Conservation (phyloP, 2,113 vertebrate species). For the Neotragus pygmaeus region DNA sequence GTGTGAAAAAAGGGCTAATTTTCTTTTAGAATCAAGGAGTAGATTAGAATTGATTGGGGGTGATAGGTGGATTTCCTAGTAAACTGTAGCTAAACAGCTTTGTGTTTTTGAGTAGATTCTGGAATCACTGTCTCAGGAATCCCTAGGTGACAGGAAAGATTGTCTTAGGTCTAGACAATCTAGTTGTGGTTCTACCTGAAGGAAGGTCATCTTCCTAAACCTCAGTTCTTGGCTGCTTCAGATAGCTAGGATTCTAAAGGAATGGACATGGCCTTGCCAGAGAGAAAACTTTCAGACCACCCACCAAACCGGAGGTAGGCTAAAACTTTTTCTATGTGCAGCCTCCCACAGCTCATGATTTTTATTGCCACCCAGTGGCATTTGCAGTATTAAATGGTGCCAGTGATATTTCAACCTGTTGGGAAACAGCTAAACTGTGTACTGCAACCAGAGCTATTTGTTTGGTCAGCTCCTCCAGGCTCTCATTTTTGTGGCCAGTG, state of each 20-base stretch:
- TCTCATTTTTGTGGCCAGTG: conserved; percentile 24
- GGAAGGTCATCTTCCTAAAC: not conserved
- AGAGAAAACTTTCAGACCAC: conserved; percentile 42
- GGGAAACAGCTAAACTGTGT: not conserved
- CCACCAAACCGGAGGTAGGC: not conserved
- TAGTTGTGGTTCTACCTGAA: not conserved
- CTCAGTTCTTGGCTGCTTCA: not conserved
- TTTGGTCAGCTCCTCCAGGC: not conserved
- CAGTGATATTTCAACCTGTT: not conserved
- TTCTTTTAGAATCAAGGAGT: not conserved
- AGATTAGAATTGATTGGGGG: not conserved
- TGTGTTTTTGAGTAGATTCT: conserved; percentile 13
- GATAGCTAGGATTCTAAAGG: not conserved
- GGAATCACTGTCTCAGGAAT: not conserved
- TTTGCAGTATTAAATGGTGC: not conserved
- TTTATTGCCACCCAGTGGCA: not conserved
- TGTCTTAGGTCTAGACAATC: not conserved
- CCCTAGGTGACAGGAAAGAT: not conserved
- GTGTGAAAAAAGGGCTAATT: not conserved
- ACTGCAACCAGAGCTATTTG: not conserved
- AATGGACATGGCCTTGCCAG: not conserved
- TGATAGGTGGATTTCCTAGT: not conserved
- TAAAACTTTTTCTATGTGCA: not conserved
- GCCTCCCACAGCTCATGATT: not conserved
- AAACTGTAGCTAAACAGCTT: not conserved